Base-by-base conservation (phyloP, 2,113 vertebrate species). In the Osmerus mordax region DNA sequence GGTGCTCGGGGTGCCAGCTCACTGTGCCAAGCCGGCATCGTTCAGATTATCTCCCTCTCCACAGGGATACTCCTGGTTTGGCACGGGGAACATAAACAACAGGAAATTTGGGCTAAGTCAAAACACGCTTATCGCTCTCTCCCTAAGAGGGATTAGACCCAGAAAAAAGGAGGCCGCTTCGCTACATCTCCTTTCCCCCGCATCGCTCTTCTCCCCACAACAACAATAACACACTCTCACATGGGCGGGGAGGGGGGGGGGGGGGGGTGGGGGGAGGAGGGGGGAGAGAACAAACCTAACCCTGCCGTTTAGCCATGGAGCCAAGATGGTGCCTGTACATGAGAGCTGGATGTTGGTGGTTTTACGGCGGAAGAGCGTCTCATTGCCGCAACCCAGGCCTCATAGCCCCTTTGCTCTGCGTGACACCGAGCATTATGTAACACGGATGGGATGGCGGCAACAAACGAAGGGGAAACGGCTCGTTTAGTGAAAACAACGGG, bases 61-160 rank as follows among this genome's bases (percentile, higher is more conserved):
- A 62, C 25, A 28, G 87, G 78, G 86, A 89, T 77, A 78, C 87
- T 88, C 74, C 63, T 81, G 83, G 62, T 83, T 87, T 88, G 89
- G 85, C 85, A 81, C 73, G 83, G 65, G 77, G 84, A 54, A 75
- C 80, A 78, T 82, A 86, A 90, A 89, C 85, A 89, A 87, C 74
- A 78, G 75, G 60, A 84, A 88, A 87, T 84, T 85, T 85, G 81
- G 80, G 71, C 77, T 63, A 81, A 88, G 81, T 90, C 87, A 87
- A 82, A 87, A 84, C 79, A 83, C 14, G 82, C 87, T 89, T 85
- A 89, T 92, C 87, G 70, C 80, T 79, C 64, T 36, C 74, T 74
- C 68, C 66, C 73, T 85, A 85, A 90, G 88, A 87, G 78, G 84
- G 87, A 91, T 90, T 89, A 86, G 79, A 83, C 76, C 59, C 55